These are phyloP conservation scores for Aleiodes testaceus DNA, from an alignment of 2,888 invertebrate species.

Conservation along the genomic window DNA sequence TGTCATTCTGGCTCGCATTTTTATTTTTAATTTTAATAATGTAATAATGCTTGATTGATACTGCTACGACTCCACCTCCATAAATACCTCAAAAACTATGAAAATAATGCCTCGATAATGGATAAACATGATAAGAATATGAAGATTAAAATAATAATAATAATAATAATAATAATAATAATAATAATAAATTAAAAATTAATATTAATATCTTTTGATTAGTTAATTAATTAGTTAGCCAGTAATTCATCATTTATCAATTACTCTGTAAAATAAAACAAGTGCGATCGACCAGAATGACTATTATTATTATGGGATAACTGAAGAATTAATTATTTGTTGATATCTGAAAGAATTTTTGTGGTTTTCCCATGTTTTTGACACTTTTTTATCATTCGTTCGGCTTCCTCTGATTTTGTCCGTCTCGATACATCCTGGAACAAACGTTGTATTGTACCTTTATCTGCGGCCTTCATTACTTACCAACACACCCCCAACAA, in stretches of 20 bases:
- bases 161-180: not conserved
- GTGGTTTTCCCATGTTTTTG: not conserved
- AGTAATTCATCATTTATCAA: not conserved
- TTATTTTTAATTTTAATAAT: constrained; percentile 24
- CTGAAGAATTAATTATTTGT: constrained; percentile 19
- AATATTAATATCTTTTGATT: not conserved
- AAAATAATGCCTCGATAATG: not conserved
- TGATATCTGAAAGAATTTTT: constrained; percentile 15
- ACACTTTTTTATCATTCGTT: constrained; percentile 30
- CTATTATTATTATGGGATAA: constrained; percentile 44
- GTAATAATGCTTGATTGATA: not conserved
- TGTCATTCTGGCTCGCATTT: constrained; percentile 55
- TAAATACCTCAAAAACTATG: constrained; percentile 14
- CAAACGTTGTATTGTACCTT: constrained; percentile 65
- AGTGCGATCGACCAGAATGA: constrained; percentile 60
- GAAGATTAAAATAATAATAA: not conserved
- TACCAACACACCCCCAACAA: constrained; percentile 64
- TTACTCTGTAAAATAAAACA: constrained; percentile 13
- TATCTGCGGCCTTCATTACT: constrained; percentile 71
- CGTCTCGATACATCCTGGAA: constrained; percentile 56
- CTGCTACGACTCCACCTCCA: constrained; percentile 20
- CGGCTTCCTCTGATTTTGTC: not conserved
- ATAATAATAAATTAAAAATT: constrained; percentile 6
- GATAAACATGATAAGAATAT: not conserved
- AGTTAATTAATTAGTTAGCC: constrained; percentile 4